A percentile compares a stretch with the other conserved stretches of the same genome.
Evolutionary conservation across 2,113 vertebrate species (phyloP).

Genomic region (Fukomys damarensis): DNA sequence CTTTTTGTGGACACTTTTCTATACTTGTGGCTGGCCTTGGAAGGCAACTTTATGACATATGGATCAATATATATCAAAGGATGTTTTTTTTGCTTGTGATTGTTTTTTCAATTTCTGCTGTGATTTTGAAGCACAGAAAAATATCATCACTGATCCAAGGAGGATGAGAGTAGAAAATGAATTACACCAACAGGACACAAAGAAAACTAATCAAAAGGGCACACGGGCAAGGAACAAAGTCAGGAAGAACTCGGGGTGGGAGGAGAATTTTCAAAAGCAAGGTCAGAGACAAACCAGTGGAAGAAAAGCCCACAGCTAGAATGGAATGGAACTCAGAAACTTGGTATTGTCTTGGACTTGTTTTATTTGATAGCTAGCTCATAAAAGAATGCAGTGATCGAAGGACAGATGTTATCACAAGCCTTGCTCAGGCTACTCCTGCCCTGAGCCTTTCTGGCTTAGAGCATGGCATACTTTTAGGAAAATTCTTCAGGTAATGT

Average conservation of each 20-base stretch:
- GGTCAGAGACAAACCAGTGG: neutral
- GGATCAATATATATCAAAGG: slow-evolving; percentile 9
- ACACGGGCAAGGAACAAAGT: neutral
- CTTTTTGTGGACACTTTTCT: slow-evolving; percentile 19
- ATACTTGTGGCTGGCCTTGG: neutral
- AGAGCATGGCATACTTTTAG: neutral
- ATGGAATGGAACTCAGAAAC: neutral
- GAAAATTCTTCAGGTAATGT: neutral
- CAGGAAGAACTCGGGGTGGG: neutral
- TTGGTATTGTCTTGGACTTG: neutral
- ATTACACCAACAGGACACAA: neutral
- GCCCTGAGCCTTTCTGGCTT: neutral
- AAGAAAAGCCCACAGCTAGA: neutral
- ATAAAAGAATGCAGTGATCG: neutral
- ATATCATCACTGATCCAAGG: neutral
- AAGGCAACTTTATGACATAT: neutral
- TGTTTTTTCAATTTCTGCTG: neutral
- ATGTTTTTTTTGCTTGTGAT: slow-evolving; percentile 17
- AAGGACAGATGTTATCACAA: neutral
- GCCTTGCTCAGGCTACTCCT: neutral
- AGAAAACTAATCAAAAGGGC: neutral
- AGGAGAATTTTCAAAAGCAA: slow-evolving; percentile 22
- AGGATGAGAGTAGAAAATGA: slow-evolving; percentile 19
- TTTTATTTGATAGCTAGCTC: neutral
- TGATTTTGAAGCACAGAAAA: slow-evolving; percentile 59